Percentiles rank a stretch among this genome's conserved stretches.
These are phyloP conservation scores for Sminthopsis crassicaudata DNA, from an alignment of 2,113 vertebrate genomes.

Conservation along the genomic window DNA sequence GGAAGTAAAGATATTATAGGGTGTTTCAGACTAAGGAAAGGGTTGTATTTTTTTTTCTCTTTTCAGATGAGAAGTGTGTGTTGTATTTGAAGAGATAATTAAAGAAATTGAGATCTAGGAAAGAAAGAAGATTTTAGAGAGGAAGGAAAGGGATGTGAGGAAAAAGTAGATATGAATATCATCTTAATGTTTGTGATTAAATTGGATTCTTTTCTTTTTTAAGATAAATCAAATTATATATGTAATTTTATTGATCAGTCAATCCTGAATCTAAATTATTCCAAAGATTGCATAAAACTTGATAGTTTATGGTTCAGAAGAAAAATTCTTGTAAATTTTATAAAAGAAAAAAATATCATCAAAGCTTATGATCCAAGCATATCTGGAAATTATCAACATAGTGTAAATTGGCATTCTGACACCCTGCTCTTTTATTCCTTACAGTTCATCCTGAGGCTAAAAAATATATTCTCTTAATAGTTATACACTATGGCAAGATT, in stretches of 20 bases:
- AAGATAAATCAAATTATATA: neutral
- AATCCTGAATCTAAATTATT: neutral
- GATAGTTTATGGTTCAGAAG: neutral
- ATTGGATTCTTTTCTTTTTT: neutral
- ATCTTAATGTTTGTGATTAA: neutral
- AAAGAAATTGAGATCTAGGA: neutral
- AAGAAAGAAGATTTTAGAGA: neutral
- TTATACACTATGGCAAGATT: neutral
- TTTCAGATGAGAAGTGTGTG: neutral
- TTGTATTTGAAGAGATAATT: neutral
- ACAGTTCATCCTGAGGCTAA: neutral
- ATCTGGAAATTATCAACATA: neutral
- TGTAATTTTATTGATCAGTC: neutral
- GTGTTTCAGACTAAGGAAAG: neutral
- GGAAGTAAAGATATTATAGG: neutral
- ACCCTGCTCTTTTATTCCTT: neutral
- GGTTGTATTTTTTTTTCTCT: neutral
- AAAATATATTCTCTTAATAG: neutral
- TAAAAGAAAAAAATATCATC: neutral
- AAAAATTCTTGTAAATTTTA: neutral
- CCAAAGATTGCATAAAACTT: neutral
- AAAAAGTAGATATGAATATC: fast-evolving
- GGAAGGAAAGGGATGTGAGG: neutral
- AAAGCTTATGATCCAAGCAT: neutral
- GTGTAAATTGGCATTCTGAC: neutral